These are phyloP conservation scores for Disparrhopalites patrizii DNA, from an alignment of 2,888 invertebrate species.

Conservation along the genomic window DNA sequence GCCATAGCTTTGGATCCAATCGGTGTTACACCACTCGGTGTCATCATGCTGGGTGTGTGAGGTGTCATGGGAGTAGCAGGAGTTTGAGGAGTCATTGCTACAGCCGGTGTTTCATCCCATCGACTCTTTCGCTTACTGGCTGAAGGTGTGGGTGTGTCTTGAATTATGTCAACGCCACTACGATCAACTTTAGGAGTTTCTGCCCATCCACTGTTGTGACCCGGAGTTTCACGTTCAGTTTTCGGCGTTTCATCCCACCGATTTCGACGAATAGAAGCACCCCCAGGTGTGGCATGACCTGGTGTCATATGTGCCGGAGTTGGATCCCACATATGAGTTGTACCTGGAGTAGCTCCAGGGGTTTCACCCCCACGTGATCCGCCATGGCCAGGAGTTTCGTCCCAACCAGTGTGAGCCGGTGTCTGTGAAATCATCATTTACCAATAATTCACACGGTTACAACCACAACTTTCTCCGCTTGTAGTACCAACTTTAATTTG, in stretches of 20 bases:
- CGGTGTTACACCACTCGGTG: slow-evolving; percentile 80
- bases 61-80: slow-evolving; percentile 67
- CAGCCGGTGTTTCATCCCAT: slow-evolving; percentile 96
- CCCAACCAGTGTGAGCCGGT: slow-evolving; percentile 80
- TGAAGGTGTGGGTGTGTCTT: slow-evolving; percentile 77
- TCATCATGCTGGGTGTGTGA: slow-evolving; percentile 66
- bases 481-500: no score
- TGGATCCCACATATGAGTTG: slow-evolving; percentile 91
- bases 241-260: slow-evolving; percentile 99
- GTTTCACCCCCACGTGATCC: slow-evolving; percentile 70
- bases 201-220: slow-evolving; percentile 96
- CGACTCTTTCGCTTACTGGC: slow-evolving; percentile 91
- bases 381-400: slow-evolving; percentile 86
- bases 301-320: slow-evolving; percentile 93
- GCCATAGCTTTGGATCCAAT: slow-evolving; percentile 95
- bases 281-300: slow-evolving; percentile 75
- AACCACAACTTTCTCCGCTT: no score
- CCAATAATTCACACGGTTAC: no score
- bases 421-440: no score
- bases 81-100: slow-evolving; percentile 58
- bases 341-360: slow-evolving; percentile 81
- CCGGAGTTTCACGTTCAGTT: slow-evolving; percentile 94
- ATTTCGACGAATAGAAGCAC: slow-evolving; percentile 74
- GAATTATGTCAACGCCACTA: slow-evolving; percentile 62
- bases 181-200: slow-evolving; percentile 97